Evolutionary conservation across 2,797 vertebrate genomes (phyloP).

Genomic region (Crossoptilon crossoptilon): DNA sequence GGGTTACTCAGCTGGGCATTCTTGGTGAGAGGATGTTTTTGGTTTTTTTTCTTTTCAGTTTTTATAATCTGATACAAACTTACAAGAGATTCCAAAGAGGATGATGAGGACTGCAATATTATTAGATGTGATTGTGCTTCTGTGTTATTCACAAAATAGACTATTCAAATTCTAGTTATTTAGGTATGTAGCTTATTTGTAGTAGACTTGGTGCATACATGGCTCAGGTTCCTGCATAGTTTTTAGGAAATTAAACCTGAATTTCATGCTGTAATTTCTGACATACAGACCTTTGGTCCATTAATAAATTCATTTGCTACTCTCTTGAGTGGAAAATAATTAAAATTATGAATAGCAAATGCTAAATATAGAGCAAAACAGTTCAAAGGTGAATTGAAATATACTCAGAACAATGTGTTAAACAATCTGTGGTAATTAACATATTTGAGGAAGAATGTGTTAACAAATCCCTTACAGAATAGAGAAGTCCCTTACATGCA

Average conservation of each 20-base stretch:
- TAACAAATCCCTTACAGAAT: neutral
- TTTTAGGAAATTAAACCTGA: neutral
- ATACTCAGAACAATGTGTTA: neutral
- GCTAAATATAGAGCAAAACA: neutral
- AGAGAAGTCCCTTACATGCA: neutral
- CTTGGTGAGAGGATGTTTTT: neutral
- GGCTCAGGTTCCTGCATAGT: neutral
- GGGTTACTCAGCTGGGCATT: neutral
- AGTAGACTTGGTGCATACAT: neutral
- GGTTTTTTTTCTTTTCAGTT: neutral
- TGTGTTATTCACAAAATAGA: neutral
- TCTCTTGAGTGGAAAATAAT: neutral
- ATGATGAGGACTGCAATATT: neutral
- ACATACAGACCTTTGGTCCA: neutral
- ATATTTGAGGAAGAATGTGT: neutral
- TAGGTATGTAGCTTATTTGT: neutral
- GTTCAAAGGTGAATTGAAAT: neutral
- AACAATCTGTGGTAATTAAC: neutral
- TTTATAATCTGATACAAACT: neutral
- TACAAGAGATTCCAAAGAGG: neutral
- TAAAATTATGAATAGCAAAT: neutral
- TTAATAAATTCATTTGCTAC: neutral
- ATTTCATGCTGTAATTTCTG: neutral
- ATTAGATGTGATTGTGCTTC: neutral
- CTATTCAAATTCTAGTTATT: neutral